Evolutionary conservation across 2,113 vertebrate genomes (phyloP), one percentile per base, ranked within the genome.

Genomic region (Polypterus senegalus): DNA sequence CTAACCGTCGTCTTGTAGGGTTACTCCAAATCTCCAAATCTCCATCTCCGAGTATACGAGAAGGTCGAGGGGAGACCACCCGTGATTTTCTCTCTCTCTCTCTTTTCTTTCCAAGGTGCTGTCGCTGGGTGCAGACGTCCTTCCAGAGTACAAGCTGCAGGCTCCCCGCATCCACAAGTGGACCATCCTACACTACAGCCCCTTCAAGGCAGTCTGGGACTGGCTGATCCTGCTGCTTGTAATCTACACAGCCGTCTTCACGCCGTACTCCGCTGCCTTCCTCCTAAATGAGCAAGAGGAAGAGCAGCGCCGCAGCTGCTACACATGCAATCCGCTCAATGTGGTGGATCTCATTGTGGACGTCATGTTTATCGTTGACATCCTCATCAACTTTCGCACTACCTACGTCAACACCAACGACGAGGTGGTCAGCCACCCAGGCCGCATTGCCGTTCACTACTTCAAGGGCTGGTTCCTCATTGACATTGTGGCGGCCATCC

Each of bases 381-480:
- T 99, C 65, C 65, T 95, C 75, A 99, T 99, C 82, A 99, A 98
- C 82, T 98, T 98, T 88, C 82, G 96, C 51, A 98, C 96, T 80
- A 98, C 96, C n/a, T 98, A 99, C 0, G 94, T 99, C 77, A 98
- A 99, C 71, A 75, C 82, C 74, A 98, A 99, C 0, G 96, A 99
- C 1, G 96, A 99, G 80, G 96, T 98, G 77, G 95, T 98, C 64
- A 98, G 94, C 79, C 90, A 97, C 63, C 94, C 96, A 0, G 89
- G 82, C 46, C 91, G 86, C 76, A 99, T 99, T 0, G 94, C 95
- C 1, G 83, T 95, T 67, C 94, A 99, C 69, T 99, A 99, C 79
- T 97, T 99, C 82, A 99, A 99, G 74, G 96, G 96, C 64, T 99
- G 96, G 96, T 99, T 99, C 86, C 92, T 99, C 74, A 99, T 99